Percentiles rank a stretch among this genome's conserved stretches.
Conservation (phyloP, 2,113 vertebrate genomes). For the Otolemur garnettii region DNA sequence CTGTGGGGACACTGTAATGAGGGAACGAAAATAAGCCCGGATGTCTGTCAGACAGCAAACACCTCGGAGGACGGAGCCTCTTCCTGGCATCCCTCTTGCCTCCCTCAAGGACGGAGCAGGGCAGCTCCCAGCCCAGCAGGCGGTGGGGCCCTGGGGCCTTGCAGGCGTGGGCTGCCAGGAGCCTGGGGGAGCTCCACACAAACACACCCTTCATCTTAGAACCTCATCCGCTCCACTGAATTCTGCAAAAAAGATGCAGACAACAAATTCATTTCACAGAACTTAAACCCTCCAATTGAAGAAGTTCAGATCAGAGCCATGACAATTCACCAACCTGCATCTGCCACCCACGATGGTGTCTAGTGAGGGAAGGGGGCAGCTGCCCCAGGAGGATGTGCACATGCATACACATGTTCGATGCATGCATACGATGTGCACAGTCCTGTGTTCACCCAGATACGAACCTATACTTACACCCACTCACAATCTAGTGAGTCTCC, state of each 20-base stretch:
- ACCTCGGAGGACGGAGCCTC: background rate
- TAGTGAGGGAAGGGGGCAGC: background rate
- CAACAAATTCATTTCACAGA: background rate
- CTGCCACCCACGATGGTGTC: rapidly evolving
- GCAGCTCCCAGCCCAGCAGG: background rate
- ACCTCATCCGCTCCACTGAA: rapidly evolving
- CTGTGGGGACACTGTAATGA: conserved; percentile 12
- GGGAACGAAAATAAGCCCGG: conserved; percentile 25
- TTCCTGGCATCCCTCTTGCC: background rate
- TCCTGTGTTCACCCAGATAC: background rate
- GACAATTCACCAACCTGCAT: background rate
- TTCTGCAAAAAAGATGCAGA: too few species aligned
- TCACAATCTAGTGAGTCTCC: rapidly evolving
- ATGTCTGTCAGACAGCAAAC: background rate
- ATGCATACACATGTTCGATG: background rate
- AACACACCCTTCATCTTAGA: background rate
- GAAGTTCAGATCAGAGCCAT: background rate
- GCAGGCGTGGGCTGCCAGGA: background rate
- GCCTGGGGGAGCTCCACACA: rapidly evolving
- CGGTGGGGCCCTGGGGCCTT: background rate
- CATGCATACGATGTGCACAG: too few species aligned
- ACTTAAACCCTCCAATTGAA: background rate
- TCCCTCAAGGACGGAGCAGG: background rate
- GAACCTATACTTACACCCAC: too few species aligned
- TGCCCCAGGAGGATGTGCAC: background rate